Evolutionary conservation across 2,888 invertebrate genomes (phyloP), one percentile per base, ranked within the genome.

Genomic region (Ellobium chinense): DNA sequence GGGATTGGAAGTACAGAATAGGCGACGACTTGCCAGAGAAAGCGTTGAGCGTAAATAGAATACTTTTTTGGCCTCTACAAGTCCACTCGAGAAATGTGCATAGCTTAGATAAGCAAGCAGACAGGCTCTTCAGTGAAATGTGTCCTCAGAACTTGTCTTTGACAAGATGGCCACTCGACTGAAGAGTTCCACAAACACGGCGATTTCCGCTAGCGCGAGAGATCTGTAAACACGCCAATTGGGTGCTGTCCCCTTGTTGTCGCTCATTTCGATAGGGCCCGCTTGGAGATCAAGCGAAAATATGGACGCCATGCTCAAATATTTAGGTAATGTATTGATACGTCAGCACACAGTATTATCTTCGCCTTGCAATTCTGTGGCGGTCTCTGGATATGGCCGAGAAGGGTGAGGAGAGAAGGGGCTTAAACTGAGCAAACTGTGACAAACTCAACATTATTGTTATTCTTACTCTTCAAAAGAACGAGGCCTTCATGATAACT

Each of bases 81-180:
- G 24, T n/a, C 5, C 5, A 58, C 58, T 56, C 0, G 9, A 24
- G 56, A 7, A 36, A 24, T 58, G 58, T 70, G 58, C 31, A 58
- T 34, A 34, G 24, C 18, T 24, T 31, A 46, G 46, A 31, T 34
- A 65, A 65, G 31, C 34, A n/a, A 31, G 31, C 56, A 36, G 36
- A 31, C 54, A 70, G 37, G 34, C 27, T 18, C 37, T 60, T n/a
- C 14, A 24, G 36, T 36, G n/a, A 72, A 72, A 72, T 72, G 60
- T 58, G 72, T 36, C 58, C n/a, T 36, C 34, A 36, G 60, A 58
- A 58, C 58, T 36, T 58, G 72, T 36, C 36, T 14, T n/a, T 7
- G 27, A 36, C 72, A 72, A 60, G 72, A 72, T 72, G 58, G 72
- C 69, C 72, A 72, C 72, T 72, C 72, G 72, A 58, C 24, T 72